A percentile compares a stretch with the other conserved stretches of the same genome.
These are phyloP conservation scores for Paguma larvata DNA, from an alignment of 2,797 vertebrate species.

Conservation along the genomic window DNA sequence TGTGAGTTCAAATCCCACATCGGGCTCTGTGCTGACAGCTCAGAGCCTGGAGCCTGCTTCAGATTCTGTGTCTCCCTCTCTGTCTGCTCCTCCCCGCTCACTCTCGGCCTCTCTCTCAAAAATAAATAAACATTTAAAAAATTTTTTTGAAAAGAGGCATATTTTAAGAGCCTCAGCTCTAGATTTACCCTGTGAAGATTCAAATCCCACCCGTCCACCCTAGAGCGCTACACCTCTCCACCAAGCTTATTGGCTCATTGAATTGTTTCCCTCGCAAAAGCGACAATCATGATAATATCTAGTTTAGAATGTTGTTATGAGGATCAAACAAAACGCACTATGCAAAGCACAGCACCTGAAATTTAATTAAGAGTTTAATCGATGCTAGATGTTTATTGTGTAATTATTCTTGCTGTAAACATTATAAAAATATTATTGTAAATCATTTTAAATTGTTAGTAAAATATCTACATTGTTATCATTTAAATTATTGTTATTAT, in stretches of 20 bases:
- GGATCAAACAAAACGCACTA: background rate
- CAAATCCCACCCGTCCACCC: background rate
- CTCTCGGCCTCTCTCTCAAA: no score
- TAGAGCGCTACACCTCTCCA: background rate
- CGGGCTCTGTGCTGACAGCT: no score
- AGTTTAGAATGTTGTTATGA: background rate
- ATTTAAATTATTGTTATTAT: background rate
- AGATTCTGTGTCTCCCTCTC: no score
- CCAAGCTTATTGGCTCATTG: background rate
- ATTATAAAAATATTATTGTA: background rate
- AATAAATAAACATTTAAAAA: no score
- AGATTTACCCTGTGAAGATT: background rate
- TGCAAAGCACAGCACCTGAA: background rate
- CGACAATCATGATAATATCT: background rate
- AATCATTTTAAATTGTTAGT: background rate
- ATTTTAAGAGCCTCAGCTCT: background rate
- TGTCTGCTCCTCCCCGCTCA: no score
- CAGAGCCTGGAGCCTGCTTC: no score
- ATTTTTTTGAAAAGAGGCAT: background rate
- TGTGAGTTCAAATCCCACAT: no score
- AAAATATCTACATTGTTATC: background rate
- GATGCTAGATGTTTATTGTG: background rate
- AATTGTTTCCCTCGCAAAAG: background rate
- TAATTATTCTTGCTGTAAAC: background rate
- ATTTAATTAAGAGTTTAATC: background rate